phyloP scores from a whole-genome alignment of 2,113 vertebrate genomes.

The Meleagris gallopavo region DNA sequence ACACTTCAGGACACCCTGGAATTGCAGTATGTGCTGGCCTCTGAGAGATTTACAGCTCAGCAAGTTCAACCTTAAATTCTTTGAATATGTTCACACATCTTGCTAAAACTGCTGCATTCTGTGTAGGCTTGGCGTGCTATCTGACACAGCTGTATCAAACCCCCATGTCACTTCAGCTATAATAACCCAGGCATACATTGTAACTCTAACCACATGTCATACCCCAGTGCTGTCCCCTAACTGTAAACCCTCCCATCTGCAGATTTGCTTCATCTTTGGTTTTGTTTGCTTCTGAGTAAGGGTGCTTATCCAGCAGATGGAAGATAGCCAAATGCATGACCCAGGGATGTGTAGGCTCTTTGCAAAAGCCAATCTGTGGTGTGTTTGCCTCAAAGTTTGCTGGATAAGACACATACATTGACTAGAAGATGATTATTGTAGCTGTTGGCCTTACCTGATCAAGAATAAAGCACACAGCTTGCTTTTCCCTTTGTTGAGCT shows the following conservation, averaged over 20 bases:
- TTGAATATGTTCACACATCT: background rate
- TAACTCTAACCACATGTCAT: slow-evolving; percentile 51
- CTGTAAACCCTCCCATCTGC: slow-evolving; percentile 50
- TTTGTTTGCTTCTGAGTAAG: slow-evolving; percentile 10
- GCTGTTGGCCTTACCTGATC: background rate
- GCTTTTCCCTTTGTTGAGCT: background rate
- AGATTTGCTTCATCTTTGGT: background rate
- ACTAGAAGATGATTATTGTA: background rate
- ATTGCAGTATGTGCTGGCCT: background rate
- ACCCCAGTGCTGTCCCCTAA: slow-evolving; percentile 51
- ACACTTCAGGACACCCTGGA: background rate
- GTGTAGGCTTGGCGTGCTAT: background rate
- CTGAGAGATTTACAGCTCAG: slow-evolving; percentile 42
- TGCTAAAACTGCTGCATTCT: slow-evolving; percentile 37
- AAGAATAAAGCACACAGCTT: background rate
- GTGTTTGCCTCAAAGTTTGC: background rate
- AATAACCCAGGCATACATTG: slow-evolving; percentile 15
- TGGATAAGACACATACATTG: background rate
- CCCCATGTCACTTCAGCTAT: background rate
- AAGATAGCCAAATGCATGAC: fast-evolving
- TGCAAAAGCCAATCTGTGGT: background rate
- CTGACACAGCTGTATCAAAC: slow-evolving; percentile 27
- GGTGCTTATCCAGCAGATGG: background rate
- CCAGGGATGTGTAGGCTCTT: background rate
- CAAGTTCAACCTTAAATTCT: slow-evolving; percentile 43